A percentile compares a stretch with the other conserved stretches of the same genome.
These are phyloP conservation scores for Myrmecophaga tridactyla DNA, from an alignment of 2,113 vertebrate genomes.

Conservation along the genomic window DNA sequence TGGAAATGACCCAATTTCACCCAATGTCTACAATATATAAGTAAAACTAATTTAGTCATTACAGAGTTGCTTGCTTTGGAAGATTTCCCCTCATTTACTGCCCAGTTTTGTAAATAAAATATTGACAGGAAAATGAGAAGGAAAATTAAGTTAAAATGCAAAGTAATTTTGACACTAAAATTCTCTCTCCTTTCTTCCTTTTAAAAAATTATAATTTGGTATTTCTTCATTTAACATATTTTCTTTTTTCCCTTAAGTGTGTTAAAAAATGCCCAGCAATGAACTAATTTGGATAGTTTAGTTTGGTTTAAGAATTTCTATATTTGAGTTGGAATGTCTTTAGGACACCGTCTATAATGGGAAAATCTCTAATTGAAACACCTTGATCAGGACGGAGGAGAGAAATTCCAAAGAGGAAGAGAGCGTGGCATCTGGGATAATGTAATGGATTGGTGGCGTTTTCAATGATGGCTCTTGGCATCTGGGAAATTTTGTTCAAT, in stretches of 20 bases:
- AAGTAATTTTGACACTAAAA: constrained; percentile 58
- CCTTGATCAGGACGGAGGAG: constrained; percentile 60
- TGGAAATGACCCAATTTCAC: constrained; percentile 49
- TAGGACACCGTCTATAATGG: constrained; percentile 23
- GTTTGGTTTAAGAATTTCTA: constrained; percentile 38
- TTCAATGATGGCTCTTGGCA: neutral
- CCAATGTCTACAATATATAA: constrained; percentile 50
- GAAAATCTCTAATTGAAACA: constrained; percentile 4
- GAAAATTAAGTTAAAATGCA: constrained; percentile 62
- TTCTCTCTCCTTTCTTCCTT: constrained; percentile 9
- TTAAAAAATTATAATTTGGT: constrained; percentile 49
- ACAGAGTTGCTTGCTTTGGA: constrained; percentile 51
- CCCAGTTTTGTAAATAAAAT: constrained; percentile 58
- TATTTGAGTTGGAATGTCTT: constrained; percentile 55
- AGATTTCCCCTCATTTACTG: constrained; percentile 45
- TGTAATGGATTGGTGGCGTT: constrained; percentile 21
- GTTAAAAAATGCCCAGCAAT: constrained; percentile 41
- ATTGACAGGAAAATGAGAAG: constrained; percentile 48
- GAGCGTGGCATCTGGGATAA: constrained; percentile 44
- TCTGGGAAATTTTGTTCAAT: constrained; percentile 15
- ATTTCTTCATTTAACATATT: constrained; percentile 59
- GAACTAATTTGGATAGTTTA: constrained; percentile 11
- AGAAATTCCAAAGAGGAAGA: constrained; percentile 67
- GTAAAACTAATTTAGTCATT: constrained; percentile 60
- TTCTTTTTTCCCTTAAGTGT: constrained; percentile 14